A percentile compares a stretch with the other conserved stretches of the same genome.
These are phyloP conservation scores for Sinocyclocheilus maitianheensis DNA, from an alignment of 2,113 vertebrate genomes.

Conservation along the genomic window DNA sequence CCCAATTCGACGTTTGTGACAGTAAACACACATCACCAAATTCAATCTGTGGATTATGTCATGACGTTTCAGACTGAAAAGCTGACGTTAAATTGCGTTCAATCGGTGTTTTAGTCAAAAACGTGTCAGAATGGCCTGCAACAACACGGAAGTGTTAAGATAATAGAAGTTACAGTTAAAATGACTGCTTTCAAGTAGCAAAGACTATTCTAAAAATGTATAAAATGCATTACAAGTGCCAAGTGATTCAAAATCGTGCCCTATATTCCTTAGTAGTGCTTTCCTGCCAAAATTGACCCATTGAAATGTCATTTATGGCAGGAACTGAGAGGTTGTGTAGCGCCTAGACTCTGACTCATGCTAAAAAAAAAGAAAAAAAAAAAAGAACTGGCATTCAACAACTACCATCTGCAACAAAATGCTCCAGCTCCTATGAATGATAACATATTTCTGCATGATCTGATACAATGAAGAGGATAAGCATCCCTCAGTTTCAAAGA, in stretches of 20 bases:
- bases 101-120: not conserved
- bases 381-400: constrained; percentile 31
- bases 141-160: not conserved
- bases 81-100: not conserved
- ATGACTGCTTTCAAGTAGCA: not conserved
- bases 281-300: constrained; percentile 32
- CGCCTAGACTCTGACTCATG: constrained; percentile 28
- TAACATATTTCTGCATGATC: constrained; percentile 34
- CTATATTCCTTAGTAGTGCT: constrained; percentile 29
- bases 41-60: not conserved
- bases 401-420: constrained; percentile 30
- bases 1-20: not conserved
- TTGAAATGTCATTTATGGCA: constrained; percentile 48
- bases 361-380: not conserved
- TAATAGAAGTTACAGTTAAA: not conserved
- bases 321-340: constrained; percentile 32
- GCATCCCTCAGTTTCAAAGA: constrained; percentile 3
- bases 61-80: not conserved
- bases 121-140: not conserved
- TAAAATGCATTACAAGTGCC: not conserved
- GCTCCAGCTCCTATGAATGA: constrained; percentile 17
- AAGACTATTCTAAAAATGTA: not conserved
- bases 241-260: constrained; percentile 18
- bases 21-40: not conserved
- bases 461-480: constrained; percentile 16